phyloP scores from a whole-genome alignment of 2,797 vertebrate genomes.

The Phylloscopus collybita region DNA sequence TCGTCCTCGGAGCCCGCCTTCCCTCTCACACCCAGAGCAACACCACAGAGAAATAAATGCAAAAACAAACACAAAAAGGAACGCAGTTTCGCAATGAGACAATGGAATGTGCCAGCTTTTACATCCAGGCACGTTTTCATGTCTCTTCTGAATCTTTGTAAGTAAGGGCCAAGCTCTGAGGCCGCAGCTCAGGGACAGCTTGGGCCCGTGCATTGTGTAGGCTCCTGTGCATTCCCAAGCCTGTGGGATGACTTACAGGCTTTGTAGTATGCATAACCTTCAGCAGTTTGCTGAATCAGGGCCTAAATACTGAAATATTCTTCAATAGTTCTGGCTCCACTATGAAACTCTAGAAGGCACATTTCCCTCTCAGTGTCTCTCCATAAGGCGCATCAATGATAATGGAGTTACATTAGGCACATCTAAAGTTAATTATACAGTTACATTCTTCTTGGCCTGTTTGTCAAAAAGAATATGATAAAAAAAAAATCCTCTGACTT shows the following conservation, averaged over 20 bases:
- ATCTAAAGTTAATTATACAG: constrained; percentile 74
- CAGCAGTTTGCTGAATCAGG: constrained; percentile 54
- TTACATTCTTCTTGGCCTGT: constrained; percentile 58
- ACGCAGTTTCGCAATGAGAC: neutral
- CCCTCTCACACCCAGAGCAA: neutral
- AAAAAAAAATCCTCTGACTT: neutral
- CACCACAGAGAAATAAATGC: neutral
- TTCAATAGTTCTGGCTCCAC: constrained; percentile 50
- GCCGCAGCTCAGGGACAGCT: neutral
- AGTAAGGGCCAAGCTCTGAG: neutral
- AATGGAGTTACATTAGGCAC: constrained; percentile 71
- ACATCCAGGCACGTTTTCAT: neutral
- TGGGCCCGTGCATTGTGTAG: neutral
- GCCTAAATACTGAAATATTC: constrained; percentile 57
- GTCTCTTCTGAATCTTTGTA: neutral
- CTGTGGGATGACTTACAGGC: neutral
- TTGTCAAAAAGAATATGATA: constrained; percentile 48
- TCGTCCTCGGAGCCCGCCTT: accelerated
- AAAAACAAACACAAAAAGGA: neutral
- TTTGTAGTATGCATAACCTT: neutral
- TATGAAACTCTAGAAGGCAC: constrained; percentile 57
- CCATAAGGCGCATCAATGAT: constrained; percentile 56
- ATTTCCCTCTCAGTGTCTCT: constrained; percentile 42
- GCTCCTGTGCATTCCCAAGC: neutral
- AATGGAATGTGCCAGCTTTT: neutral